Conservation (phyloP, 2,113 vertebrate genomes). For the Cairina moschata region DNA sequence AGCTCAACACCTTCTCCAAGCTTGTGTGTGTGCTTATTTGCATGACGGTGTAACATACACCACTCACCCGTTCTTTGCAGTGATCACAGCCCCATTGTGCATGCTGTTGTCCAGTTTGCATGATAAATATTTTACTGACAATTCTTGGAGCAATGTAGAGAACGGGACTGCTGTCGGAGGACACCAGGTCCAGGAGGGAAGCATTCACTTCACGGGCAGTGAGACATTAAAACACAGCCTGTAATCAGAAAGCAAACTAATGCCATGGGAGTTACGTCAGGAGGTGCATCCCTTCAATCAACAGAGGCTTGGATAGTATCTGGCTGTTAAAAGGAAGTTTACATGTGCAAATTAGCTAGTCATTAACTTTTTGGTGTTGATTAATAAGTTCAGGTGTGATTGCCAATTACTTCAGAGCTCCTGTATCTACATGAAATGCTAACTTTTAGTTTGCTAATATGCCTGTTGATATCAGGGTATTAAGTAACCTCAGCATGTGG, state of each 20-base stretch:
- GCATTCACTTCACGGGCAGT: not conserved
- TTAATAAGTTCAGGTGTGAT: constrained; percentile 37
- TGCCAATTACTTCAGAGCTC: not conserved
- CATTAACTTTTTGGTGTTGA: constrained; percentile 24
- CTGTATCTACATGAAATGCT: not conserved
- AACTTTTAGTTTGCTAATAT: not conserved
- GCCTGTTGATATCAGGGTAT: not conserved
- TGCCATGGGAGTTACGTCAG: not conserved
- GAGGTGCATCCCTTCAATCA: not conserved
- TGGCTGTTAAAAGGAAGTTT: not conserved
- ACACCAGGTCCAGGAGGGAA: not conserved
- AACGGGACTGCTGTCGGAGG: not conserved
- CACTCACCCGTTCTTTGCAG: not conserved
- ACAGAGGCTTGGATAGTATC: not conserved
- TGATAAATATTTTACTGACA: not conserved
- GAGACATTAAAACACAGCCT: not conserved
- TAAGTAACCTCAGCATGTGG: not conserved
- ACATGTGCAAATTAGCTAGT: constrained; percentile 36
- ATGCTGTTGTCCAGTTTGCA: accelerated
- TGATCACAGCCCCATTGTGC: not conserved
- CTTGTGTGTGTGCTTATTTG: not conserved
- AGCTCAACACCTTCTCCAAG: not conserved
- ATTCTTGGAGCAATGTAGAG: not conserved
- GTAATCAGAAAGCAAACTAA: not conserved
- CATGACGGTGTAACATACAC: not conserved